Evolutionary conservation across 2,797 vertebrate genomes (phyloP).

Genomic region (Cossypha polioptera): DNA sequence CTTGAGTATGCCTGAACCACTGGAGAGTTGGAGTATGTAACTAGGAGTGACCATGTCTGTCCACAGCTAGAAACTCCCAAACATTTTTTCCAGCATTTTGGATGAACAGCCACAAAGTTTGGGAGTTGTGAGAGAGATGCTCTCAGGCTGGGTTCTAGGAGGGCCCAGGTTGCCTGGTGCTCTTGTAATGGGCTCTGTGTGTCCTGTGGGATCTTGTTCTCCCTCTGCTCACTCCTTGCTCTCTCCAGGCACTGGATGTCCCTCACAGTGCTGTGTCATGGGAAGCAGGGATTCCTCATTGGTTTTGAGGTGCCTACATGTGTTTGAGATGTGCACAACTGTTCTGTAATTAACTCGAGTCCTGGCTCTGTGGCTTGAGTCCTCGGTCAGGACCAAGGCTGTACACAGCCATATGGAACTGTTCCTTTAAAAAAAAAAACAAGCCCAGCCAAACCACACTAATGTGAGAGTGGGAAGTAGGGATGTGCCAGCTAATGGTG

Average conservation of each 20-base stretch:
- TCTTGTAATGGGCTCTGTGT: background rate
- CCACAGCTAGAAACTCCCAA: background rate
- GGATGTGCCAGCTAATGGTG: background rate
- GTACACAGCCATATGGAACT: background rate
- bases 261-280: accelerated
- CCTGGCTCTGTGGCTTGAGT: background rate
- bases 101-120: background rate
- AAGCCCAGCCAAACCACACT: background rate
- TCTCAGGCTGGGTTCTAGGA: accelerated
- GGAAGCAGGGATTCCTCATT: background rate
- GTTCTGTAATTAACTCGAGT: background rate
- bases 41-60: background rate
- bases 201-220: accelerated
- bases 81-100: accelerated
- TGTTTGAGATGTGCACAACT: background rate
- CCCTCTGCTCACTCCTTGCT: background rate
- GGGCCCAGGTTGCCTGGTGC: background rate
- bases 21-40: background rate
- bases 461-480: background rate
- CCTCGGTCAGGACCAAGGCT: background rate
- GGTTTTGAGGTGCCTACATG: background rate
- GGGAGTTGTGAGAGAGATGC: background rate
- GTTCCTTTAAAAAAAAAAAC: background rate
- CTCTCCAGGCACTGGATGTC: background rate
- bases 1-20: background rate